Evolutionary conservation across 2,888 invertebrate genomes (phyloP).

Genomic region (Deilephila porcellus): DNA sequence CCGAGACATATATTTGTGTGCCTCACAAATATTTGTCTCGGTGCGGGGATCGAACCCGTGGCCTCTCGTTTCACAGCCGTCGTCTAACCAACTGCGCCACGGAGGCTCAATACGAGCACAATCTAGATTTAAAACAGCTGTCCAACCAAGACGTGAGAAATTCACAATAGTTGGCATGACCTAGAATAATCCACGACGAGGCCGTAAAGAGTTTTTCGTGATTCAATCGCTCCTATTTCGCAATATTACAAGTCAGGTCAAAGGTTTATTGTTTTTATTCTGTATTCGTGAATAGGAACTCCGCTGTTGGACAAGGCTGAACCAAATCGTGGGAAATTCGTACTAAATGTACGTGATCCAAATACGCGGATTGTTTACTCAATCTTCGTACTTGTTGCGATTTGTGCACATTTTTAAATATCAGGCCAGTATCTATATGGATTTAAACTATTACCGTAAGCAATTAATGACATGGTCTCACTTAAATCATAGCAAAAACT

Average conservation of each 20-base stretch:
- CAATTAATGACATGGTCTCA: neutral
- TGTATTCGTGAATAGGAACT: slow-evolving; percentile 24
- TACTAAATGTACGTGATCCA: neutral
- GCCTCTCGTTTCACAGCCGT: too few relatives aligned
- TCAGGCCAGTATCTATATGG: too few relatives aligned
- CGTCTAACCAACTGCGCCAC: too few relatives aligned
- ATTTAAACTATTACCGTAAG: neutral
- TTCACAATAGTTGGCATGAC: slow-evolving; percentile 22
- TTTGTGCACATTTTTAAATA: too few relatives aligned
- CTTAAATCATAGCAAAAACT: neutral
- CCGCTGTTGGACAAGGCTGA: neutral
- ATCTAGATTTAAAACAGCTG: neutral
- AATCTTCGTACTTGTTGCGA: too few relatives aligned
- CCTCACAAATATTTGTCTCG: too few relatives aligned
- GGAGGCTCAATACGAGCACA: too few relatives aligned
- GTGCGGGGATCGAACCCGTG: too few relatives aligned
- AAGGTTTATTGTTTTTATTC: slow-evolving; percentile 30
- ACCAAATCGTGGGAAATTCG: slow-evolving; percentile 4
- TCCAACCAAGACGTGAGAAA: slow-evolving; percentile 20
- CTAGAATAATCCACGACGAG: slow-evolving; percentile 26
- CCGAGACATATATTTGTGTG: too few relatives aligned
- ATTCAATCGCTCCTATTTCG: slow-evolving; percentile 16
- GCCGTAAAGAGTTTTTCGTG: slow-evolving; percentile 20
- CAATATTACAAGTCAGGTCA: slow-evolving; percentile 21
- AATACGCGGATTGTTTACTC: neutral